These are phyloP conservation scores for Pogonomyrmex californicus DNA, from an alignment of 1,140 invertebrate genomes.

Conservation along the genomic window DNA sequence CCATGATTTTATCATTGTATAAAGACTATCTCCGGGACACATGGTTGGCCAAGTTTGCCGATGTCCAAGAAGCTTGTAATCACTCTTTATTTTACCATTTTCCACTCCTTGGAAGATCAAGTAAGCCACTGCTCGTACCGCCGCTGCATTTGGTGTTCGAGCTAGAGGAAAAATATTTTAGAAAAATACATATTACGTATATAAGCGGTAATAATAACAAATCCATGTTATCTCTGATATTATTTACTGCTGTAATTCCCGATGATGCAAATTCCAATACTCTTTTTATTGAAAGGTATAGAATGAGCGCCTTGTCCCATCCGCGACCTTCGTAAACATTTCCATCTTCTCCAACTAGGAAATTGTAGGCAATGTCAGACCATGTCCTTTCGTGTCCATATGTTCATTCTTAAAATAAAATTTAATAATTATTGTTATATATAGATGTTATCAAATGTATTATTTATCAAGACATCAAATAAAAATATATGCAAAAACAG, in stretches of 20 bases:
- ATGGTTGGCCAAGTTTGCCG: slow-evolving; percentile 83
- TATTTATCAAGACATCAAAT: not conserved
- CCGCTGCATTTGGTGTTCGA: slow-evolving; percentile 83
- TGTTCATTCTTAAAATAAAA: slow-evolving; percentile 83
- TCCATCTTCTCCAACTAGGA: slow-evolving; percentile 87
- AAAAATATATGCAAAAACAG: not conserved
- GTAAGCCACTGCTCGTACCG: slow-evolving; percentile 81
- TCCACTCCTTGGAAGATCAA: slow-evolving; percentile 85
- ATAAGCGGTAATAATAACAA: not conserved
- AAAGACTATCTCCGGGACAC: slow-evolving; percentile 87
- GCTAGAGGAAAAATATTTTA: slow-evolving; percentile 82
- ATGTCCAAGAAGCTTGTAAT: slow-evolving; percentile 87
- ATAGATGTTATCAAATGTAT: not conserved
- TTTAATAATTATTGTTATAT: not conserved
- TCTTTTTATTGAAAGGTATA: slow-evolving; percentile 83
- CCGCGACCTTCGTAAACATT: slow-evolving; percentile 88
- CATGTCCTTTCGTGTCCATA: slow-evolving; percentile 84
- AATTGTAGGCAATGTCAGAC: slow-evolving; percentile 87
- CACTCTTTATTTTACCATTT: slow-evolving; percentile 75
- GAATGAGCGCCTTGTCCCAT: slow-evolving; percentile 88
- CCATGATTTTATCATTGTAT: slow-evolving; percentile 87
- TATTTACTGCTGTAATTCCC: slow-evolving; percentile 84
- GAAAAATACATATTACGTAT: slow-evolving; percentile 33
- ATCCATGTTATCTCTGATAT: not conserved
- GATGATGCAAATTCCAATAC: slow-evolving; percentile 87